These are phyloP conservation scores for Mythimna pallens DNA, from an alignment of 2,888 invertebrate genomes.

Conservation along the genomic window DNA sequence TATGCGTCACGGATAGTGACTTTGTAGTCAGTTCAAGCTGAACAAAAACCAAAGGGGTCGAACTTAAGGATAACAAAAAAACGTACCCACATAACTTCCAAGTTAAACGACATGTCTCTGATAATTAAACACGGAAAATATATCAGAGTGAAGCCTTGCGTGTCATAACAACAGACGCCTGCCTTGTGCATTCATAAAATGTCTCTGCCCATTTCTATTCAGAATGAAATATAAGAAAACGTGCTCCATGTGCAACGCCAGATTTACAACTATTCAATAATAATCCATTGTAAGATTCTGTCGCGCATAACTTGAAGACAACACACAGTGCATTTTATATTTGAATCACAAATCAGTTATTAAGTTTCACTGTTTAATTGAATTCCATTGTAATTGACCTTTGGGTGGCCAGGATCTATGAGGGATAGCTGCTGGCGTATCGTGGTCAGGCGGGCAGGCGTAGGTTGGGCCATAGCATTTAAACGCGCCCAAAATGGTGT, in stretches of 20 bases:
- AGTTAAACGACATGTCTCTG: not conserved
- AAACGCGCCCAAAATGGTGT: not conserved
- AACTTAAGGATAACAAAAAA: not conserved
- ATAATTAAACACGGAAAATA: not conserved
- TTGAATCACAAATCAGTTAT: not conserved
- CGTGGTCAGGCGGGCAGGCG: no score
- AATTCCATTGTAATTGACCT: not conserved
- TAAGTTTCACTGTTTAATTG: not conserved
- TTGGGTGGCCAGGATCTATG: not conserved
- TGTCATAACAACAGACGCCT: not conserved
- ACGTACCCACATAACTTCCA: not conserved
- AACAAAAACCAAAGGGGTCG: not conserved
- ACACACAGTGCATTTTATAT: not conserved
- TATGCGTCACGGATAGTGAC: slow-evolving; percentile 23
- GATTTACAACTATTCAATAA: not conserved
- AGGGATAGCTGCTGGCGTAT: not conserved
- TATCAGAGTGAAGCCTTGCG: not conserved
- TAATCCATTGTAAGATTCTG: slow-evolving; percentile 6
- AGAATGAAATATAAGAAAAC: slow-evolving; percentile 9
- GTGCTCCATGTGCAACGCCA: not conserved
- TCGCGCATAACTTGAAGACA: not conserved
- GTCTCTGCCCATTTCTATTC: not conserved
- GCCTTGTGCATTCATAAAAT: not conserved
- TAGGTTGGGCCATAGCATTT: not conserved
- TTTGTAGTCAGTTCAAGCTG: not conserved